Conservation (phyloP, 1,140 invertebrate species). For the Sinella curviseta region DNA sequence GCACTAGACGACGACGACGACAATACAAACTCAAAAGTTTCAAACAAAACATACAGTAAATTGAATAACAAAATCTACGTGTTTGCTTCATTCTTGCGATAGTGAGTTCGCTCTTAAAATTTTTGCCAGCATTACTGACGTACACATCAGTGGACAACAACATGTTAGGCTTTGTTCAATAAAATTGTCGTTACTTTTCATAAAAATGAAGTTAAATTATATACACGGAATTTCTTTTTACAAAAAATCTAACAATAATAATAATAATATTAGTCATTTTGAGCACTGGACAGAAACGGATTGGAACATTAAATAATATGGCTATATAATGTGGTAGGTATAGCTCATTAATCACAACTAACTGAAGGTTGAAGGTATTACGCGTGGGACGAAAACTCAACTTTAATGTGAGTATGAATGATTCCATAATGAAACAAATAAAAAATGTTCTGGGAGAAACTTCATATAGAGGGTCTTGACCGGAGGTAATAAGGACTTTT, state of each 20-base stretch:
- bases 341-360: constrained; percentile 18
- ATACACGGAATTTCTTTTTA: no score
- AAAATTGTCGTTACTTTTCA: no score
- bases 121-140: not conserved
- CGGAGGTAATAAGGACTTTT: no score
- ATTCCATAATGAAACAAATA: no score
- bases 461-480: no score
- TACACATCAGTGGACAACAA: no score
- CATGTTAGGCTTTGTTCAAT: no score
- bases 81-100: not conserved
- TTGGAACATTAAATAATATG: not conserved
- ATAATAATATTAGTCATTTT: not conserved
- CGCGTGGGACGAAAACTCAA: not conserved
- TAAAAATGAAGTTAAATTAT: not conserved
- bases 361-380: not conserved
- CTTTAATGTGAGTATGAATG: no score
- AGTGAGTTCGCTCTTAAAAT: not conserved
- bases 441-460: no score
- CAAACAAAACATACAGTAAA: not conserved
- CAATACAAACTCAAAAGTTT: not conserved
- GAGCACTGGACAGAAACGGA: constrained; percentile 4
- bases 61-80: not conserved
- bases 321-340: not conserved
- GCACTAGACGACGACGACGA: not conserved
- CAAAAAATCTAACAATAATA: no score